Evolutionary conservation across 1,140 invertebrate species (phyloP), one percentile per base, ranked within the genome.

Genomic region (Drosophila sulfurigaster): DNA sequence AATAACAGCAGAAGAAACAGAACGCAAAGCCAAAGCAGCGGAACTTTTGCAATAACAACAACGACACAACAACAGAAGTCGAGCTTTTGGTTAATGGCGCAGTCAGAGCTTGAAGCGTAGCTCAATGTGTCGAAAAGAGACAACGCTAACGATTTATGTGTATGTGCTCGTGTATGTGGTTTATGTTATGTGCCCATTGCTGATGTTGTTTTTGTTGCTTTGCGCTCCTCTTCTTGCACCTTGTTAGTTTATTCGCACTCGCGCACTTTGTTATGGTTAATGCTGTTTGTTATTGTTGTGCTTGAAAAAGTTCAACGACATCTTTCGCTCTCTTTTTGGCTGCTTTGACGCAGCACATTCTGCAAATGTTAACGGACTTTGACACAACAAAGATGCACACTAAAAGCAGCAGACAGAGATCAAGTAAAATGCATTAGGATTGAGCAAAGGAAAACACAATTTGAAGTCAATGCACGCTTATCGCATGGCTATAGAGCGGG

Each of bases 261-360:
- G 13, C 45, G 13, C 38, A 48, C 46, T 69, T 79, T 59, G 65
- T 63, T 73, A 71, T 64, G 32, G 10, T 58, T 58, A 28, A n/a
- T 49, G 54, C 28, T 72, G 52, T 2, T 72, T 65, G 28, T 16
- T 66, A 63, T 38, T 57, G 66, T 70, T 75, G 70, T 65, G 54
- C 71, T 78, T 58, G 51, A 78, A 68, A 57, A 59, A 71, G 83
- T 82, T 87, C 83, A 87, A 74, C 62, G 79, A 87, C 79, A 68
- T 66, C 30, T 35, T 25, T 51, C 35, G 45, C 28, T 64, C 46
- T 43, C 35, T 67, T 62, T 65, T 46, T 64, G 48, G 58, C 54
- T 54, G 51, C n/a, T 20, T 54, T 46, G 51, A 56, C 54, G n/a
- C 20, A 38, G 56, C 35, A 41, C 68, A 48, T 62, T 69, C 54